A percentile compares a stretch with the other conserved stretches of the same genome.
Conservation (phyloP, 2,888 invertebrate species). For the Parasteatoda lunata region DNA sequence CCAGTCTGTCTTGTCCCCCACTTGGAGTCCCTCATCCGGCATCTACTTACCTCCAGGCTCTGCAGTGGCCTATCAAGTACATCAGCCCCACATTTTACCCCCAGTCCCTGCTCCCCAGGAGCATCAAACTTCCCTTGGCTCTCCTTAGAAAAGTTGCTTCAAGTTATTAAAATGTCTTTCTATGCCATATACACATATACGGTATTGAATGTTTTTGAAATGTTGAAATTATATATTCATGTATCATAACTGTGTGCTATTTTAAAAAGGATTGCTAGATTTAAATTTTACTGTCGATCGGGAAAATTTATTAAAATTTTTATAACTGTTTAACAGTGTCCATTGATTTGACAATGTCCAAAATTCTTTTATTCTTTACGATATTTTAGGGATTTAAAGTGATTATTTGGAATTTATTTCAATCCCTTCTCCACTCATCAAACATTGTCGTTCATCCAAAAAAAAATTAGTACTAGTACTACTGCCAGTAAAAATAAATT, state of each 20-base stretch:
- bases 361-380: background rate
- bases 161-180: background rate
- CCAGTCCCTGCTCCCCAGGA: conserved; percentile 25
- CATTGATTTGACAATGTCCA: background rate
- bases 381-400: background rate
- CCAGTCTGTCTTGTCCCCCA: conserved; percentile 36
- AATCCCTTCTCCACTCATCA: background rate
- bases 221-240: background rate
- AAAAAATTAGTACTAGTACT: too few species aligned
- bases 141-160: background rate
- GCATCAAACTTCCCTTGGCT: background rate
- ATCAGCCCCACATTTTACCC: conserved; percentile 6
- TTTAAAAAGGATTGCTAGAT: conserved; percentile 5
- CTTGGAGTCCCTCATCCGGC: conserved; percentile 55
- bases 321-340: background rate
- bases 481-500: background rate
- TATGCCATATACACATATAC: background rate
- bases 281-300: background rate
- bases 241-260: background rate
- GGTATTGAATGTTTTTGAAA: background rate
- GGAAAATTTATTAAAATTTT: background rate
- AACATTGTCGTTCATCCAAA: background rate
- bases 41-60: conserved; percentile 45
- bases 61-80: conserved; percentile 36
- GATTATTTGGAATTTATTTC: background rate